Percentiles rank a stretch among this genome's conserved stretches.
phyloP scores from a whole-genome alignment of 2,113 vertebrate genomes.

The Chrysochloris asiatica region DNA sequence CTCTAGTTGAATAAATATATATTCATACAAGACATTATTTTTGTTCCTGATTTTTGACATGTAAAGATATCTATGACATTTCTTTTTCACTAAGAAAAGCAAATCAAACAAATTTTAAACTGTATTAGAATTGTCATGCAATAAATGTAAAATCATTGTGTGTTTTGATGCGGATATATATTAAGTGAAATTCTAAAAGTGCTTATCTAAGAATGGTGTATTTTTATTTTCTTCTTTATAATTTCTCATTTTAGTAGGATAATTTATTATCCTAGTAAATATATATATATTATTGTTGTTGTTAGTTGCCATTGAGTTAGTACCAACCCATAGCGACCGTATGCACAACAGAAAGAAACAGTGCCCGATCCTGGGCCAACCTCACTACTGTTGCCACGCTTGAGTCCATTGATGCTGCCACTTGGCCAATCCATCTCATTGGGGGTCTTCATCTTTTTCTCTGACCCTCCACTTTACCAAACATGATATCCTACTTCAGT shows the following conservation, averaged over 20 bases:
- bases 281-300: too few species aligned
- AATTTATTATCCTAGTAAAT: constrained; percentile 29
- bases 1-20: not conserved
- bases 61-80: not conserved
- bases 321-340: too few species aligned
- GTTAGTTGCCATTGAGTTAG: too few species aligned
- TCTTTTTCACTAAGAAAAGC: not conserved
- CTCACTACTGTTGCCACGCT: too few species aligned
- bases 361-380: too few species aligned
- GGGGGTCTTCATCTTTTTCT: too few species aligned
- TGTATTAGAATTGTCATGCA: not conserved
- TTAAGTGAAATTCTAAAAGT: constrained; percentile 33
- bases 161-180: not conserved
- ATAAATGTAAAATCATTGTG: constrained; percentile 27
- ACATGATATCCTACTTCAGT: too few species aligned
- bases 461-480: too few species aligned
- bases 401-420: too few species aligned
- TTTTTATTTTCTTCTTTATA: constrained; percentile 44
- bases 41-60: not conserved
- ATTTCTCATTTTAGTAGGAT: constrained; percentile 39
- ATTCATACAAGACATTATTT: constrained; percentile 15
- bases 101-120: constrained; percentile 31
- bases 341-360: too few species aligned
- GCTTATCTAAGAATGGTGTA: not conserved
- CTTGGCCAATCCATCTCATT: too few species aligned